Conservation (phyloP, 2,113 vertebrate genomes). For the Ardeotis arabs region DNA sequence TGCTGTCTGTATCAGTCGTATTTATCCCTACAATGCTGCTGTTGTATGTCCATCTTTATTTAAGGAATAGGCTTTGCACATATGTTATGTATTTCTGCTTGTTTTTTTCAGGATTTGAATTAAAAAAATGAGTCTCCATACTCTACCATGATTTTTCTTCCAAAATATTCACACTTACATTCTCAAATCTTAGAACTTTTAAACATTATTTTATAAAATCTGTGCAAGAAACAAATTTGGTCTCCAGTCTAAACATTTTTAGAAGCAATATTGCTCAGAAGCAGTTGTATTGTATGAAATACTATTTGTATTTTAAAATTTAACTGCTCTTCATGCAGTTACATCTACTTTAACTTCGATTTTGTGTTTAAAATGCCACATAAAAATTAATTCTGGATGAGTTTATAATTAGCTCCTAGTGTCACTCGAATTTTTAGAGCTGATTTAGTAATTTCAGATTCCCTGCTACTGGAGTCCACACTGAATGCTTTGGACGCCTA, state of each 20-base stretch:
- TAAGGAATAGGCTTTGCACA: neutral
- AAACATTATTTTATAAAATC: neutral
- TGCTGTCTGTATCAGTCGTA: rapidly evolving
- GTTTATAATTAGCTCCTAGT: neutral
- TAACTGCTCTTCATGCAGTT: neutral
- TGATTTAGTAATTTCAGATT: neutral
- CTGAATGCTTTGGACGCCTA: neutral
- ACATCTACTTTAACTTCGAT: neutral
- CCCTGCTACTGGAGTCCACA: neutral
- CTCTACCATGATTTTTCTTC: neutral
- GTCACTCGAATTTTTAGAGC: neutral
- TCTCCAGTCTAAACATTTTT: neutral
- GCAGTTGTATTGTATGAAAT: neutral
- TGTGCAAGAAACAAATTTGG: neutral
- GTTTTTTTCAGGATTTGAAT: neutral
- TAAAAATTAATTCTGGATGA: neutral
- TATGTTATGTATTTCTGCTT: neutral
- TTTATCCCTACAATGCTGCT: neutral
- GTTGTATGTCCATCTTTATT: neutral
- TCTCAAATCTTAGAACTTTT: neutral
- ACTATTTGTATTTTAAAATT: neutral
- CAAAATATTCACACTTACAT: neutral
- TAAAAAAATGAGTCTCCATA: neutral
- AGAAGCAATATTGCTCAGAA: neutral
- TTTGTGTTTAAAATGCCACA: neutral